Evolutionary conservation across 2,888 invertebrate genomes (phyloP).

Genomic region (Drosophila birchii): DNA sequence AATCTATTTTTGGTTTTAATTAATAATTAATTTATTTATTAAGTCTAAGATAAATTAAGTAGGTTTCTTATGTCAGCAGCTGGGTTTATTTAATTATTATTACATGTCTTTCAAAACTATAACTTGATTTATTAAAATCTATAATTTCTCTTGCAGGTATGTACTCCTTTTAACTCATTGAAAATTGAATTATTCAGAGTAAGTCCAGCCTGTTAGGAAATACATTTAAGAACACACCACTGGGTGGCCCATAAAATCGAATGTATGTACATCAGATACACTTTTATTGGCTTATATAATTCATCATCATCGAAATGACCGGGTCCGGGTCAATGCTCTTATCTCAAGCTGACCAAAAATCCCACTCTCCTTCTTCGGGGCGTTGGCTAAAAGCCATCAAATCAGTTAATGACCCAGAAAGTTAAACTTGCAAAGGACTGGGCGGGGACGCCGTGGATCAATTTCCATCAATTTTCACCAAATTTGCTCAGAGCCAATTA

Average conservation of each 20-base stretch:
- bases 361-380: background rate
- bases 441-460: slow-evolving; percentile 32
- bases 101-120: background rate
- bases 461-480: slow-evolving; percentile 45
- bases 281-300: slow-evolving; percentile 39
- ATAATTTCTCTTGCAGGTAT: slow-evolving; percentile 55
- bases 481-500: slow-evolving; percentile 66
- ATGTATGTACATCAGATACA: slow-evolving; percentile 27
- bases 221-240: slow-evolving; percentile 3
- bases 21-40: background rate
- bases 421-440: slow-evolving; percentile 42
- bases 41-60: background rate
- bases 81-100: slow-evolving; percentile 13
- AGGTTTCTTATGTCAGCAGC: slow-evolving; percentile 38
- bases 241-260: background rate
- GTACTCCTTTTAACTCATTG: slow-evolving; percentile 3
- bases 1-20: background rate
- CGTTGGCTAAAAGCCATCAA: slow-evolving; percentile 61
- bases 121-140: background rate
- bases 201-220: slow-evolving; percentile 24
- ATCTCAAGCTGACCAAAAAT: slow-evolving; percentile 41
- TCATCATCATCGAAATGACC: slow-evolving; percentile 40
- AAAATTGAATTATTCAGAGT: slow-evolving; percentile 32
- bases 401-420: slow-evolving; percentile 72
- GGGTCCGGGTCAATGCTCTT: slow-evolving; percentile 34